Conservation (phyloP, 2,888 invertebrate species). For the Parasteatoda lunata region DNA sequence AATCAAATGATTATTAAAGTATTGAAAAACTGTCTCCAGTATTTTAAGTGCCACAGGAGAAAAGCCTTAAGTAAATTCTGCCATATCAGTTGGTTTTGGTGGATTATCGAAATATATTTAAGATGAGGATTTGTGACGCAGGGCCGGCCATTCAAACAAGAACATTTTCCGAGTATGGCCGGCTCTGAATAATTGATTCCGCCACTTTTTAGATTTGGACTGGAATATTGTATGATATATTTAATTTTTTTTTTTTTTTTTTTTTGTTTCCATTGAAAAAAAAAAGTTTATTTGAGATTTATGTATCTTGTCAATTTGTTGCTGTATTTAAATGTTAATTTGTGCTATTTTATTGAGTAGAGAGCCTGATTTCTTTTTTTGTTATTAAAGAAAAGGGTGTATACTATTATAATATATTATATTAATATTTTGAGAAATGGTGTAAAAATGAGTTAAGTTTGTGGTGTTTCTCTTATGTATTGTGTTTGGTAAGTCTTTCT, state of each 20-base stretch:
- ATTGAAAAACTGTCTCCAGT: slow-evolving; percentile 66
- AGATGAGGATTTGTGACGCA: slow-evolving; percentile 35
- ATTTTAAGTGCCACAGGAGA: slow-evolving; percentile 69
- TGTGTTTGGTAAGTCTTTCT: slow-evolving; percentile 31
- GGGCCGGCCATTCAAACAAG: neutral
- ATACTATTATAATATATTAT: slow-evolving; percentile 41
- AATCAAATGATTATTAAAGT: slow-evolving; percentile 64
- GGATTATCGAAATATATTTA: slow-evolving; percentile 29
- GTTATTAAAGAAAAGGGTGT: slow-evolving; percentile 26
- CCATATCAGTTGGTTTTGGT: slow-evolving; percentile 66
- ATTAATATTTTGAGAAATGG: slow-evolving; percentile 32
- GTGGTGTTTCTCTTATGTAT: slow-evolving; percentile 31
- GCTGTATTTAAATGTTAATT: slow-evolving; percentile 50
- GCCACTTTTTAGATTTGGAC: slow-evolving; percentile 13
- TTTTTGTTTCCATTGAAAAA: slow-evolving; percentile 37
- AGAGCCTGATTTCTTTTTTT: slow-evolving; percentile 27
- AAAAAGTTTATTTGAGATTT: slow-evolving; percentile 64
- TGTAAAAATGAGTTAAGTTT: slow-evolving; percentile 63
- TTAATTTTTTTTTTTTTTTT: slow-evolving; percentile 16
- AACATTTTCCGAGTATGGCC: neutral
- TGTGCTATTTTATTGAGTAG: slow-evolving; percentile 59
- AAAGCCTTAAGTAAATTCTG: slow-evolving; percentile 65
- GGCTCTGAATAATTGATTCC: slow-evolving; percentile 8
- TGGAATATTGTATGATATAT: slow-evolving; percentile 3
- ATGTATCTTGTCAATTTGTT: slow-evolving; percentile 60